A percentile compares a stretch with the other conserved stretches of the same genome.
These are phyloP conservation scores for Listrodromus nycthemerus DNA, from an alignment of 2,888 invertebrate species.

Conservation along the genomic window DNA sequence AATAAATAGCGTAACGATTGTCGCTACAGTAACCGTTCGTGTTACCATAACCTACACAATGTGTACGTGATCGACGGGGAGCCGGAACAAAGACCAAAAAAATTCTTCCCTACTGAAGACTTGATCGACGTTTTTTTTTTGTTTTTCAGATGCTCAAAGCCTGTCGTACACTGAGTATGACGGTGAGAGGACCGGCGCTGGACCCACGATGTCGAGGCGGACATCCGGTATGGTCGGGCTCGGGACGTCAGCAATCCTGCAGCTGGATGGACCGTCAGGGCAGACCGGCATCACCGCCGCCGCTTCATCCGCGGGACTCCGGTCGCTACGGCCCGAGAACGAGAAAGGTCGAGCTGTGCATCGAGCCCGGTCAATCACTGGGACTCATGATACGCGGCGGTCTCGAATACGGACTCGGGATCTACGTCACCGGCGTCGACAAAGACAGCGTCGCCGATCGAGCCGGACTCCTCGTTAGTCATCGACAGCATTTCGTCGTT, in stretches of 20 bases:
- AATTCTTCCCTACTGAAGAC: background rate
- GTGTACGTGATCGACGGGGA: too few species aligned
- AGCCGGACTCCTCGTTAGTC: conserved; percentile 93
- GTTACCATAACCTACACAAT: too few species aligned
- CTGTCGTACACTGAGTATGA: conserved; percentile 95
- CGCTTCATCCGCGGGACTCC: conserved; percentile 86
- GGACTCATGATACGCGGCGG: conserved; percentile 98
- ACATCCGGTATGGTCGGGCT: conserved; percentile 83
- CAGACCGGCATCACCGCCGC: conserved; percentile 94
- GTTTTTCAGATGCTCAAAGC: conserved; percentile 93
- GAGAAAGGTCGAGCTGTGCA: conserved; percentile 92
- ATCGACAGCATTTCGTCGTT: background rate
- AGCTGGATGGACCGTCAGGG: conserved; percentile 98
- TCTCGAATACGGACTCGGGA: conserved; percentile 96
- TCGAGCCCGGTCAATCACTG: conserved; percentile 95
- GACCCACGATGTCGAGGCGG: conserved; percentile 86
- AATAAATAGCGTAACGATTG: too few species aligned
- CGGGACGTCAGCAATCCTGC: conserved; percentile 90
- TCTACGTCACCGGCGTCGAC: conserved; percentile 98
- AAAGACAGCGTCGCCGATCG: conserved; percentile 96
- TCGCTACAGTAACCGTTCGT: too few species aligned
- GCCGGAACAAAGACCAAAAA: background rate
- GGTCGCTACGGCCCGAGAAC: conserved; percentile 82
- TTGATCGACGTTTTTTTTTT: background rate
- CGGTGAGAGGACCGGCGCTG: conserved; percentile 92